Base-by-base conservation (phyloP, 2,113 vertebrate species). In the Poecilia latipinna region DNA sequence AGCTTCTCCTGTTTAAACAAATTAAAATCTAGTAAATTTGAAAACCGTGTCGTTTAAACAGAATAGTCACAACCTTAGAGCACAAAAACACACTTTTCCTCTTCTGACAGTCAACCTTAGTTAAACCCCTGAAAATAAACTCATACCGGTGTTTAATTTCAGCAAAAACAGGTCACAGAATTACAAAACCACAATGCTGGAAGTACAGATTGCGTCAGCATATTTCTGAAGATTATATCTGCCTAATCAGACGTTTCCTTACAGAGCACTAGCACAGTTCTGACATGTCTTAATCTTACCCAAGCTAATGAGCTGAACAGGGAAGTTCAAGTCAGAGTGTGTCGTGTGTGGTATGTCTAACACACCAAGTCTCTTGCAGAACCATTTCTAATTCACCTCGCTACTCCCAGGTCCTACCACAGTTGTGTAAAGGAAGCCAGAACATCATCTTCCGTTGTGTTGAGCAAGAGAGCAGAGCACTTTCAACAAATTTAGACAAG, bases 161-260 rank as follows among this genome's bases (percentile, higher is more conserved):
- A 57, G 48, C 60, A n/a, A 67, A 80, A 84, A 72, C 17, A 75
- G 37, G 74, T 80, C 67, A 77, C 51, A 68, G 12, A 70, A 70
- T 31, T 72, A 31, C 57, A 65, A 87, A 89, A 84, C 83, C 87
- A 91, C 83, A 88, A 37, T 12, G 13, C 28, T 12, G 19, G 8
- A 12, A 72, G 51, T 66, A 51, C 3, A 75, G 32, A 76, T 37
- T 71, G 51, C 51, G 29, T 80, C 71, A 74, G 82, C 84, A 68
- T 10, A 77, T 72, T 74, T 85, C 76, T 74, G 61, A 72, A 77
- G 68, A 74, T 44, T 48, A 8, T 69, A 86, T 84, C 76, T 65
- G 10, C 8, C 4, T 31, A 12, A 84, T 82, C 74, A 76, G 72
- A 74, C 6, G 12, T 10, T 13, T 61, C 11, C 37, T 69, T 39